Evolutionary conservation across 1,140 invertebrate genomes (phyloP), one percentile per base, ranked within the genome.

Genomic region (Drosophila kohkoa): DNA sequence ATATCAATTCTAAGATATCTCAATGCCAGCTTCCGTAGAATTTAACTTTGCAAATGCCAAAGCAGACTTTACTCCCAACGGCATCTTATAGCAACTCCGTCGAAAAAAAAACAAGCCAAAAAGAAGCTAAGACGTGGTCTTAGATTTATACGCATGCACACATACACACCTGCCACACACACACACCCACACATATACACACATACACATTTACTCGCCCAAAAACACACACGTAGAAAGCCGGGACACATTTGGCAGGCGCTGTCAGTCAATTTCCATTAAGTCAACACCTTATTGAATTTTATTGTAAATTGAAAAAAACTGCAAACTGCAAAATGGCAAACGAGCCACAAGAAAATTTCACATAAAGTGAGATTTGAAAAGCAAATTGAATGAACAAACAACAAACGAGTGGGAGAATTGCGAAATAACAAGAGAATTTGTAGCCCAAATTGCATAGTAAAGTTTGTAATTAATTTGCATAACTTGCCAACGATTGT

Each of bases 231-330:
- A 72, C 60, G 59, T 51, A 16, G 41, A 49, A 54, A 48, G 54
- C 20, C 76, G 58, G 72, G 82, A 77, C 68, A 83, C 72, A 83
- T 83, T 82, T 88, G 83, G 80, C 80, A 88, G 83, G 66, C 59
- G 68, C 77, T 87, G 83, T 87, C 83, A 87, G 80, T 87, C 83
- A 87, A 87, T 87, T 81, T 83, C 83, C 83, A 87, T 87, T 87
- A 87, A 83, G 83, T 55, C 80, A 83, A 88, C 83, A 88, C 80
- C 83, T 88, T 88, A 87, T 87, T 87, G 83, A 77, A 88, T 87
- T 87, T 87, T 87, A 87, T 87, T 87, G 83, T 83, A 87, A 87
- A 87, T 87, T 87, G 83, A 67, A 88, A 87, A 88, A 74, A 58
- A 77, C 63, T 80, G 77, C 65, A 83, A 83, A 77, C 59, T 65